Percentiles rank a stretch among this genome's conserved stretches.
Evolutionary conservation across 2,797 vertebrate genomes (phyloP).

Genomic region (Petrocephalus schoutedeni): DNA sequence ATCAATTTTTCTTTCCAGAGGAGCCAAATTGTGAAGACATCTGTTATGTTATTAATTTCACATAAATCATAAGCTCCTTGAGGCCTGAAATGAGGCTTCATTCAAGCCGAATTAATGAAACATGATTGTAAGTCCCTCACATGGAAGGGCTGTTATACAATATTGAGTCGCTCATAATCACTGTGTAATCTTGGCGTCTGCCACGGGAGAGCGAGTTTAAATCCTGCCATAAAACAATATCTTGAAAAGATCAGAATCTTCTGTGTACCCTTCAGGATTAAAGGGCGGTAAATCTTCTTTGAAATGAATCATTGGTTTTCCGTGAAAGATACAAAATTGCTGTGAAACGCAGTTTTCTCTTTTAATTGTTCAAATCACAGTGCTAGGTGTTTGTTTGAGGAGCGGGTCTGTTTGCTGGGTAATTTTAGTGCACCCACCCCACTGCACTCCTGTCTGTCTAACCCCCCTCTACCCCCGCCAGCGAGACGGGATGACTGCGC

Average conservation of each 20-base stretch:
- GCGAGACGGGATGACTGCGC: background rate
- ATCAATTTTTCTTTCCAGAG: slow-evolving; percentile 66
- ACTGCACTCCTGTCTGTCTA: background rate
- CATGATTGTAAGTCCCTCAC: slow-evolving; percentile 93
- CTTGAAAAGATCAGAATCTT: slow-evolving; percentile 82
- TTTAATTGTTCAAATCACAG: slow-evolving; percentile 57
- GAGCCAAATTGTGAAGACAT: slow-evolving; percentile 87
- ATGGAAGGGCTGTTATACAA: slow-evolving; percentile 86
- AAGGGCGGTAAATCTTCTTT: slow-evolving; percentile 68
- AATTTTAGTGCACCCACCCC: background rate
- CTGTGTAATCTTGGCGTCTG: slow-evolving; percentile 85
- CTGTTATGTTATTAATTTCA: slow-evolving; percentile 98
- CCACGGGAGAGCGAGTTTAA: slow-evolving; percentile 80
- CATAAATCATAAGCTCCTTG: slow-evolving; percentile 96
- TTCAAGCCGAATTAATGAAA: slow-evolving; percentile 98
- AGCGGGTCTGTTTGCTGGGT: slow-evolving; percentile 25
- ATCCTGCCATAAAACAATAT: slow-evolving; percentile 80
- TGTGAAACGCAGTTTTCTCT: slow-evolving; percentile 40
- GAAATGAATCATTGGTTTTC: slow-evolving; percentile 71
- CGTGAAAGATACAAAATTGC: slow-evolving; percentile 59
- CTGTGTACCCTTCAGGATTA: slow-evolving; percentile 76
- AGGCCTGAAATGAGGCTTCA: slow-evolving; percentile 92
- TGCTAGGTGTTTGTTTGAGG: slow-evolving; percentile 35
- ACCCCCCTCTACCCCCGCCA: background rate
- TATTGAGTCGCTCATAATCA: slow-evolving; percentile 93